Percentiles rank a stretch among this genome's conserved stretches.
Conservation (phyloP, 2,113 vertebrate genomes). For the Erinaceus europaeus region DNA sequence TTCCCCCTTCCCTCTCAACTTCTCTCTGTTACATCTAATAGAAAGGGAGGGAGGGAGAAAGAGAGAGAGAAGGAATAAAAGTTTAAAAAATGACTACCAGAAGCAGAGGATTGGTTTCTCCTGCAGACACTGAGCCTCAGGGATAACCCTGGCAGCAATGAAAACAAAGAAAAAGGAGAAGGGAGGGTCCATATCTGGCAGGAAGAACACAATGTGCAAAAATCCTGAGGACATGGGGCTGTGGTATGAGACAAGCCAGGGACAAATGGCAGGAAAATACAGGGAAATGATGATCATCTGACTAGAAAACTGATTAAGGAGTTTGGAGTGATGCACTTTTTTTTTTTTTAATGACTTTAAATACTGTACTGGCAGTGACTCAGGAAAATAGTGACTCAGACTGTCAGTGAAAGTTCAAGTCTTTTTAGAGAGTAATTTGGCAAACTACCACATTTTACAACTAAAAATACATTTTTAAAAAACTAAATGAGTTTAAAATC, state of each 20-base stretch:
- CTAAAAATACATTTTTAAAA: background rate
- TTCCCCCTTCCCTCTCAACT: too few species aligned
- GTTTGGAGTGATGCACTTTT: background rate
- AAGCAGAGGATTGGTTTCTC: too few species aligned
- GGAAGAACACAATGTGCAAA: background rate
- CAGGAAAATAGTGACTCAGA: background rate
- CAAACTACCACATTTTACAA: background rate
- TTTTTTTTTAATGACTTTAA: too few species aligned
- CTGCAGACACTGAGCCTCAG: too few species aligned
- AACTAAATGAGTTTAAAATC: background rate
- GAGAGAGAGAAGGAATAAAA: too few species aligned
- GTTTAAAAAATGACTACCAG: too few species aligned
- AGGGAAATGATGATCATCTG: background rate
- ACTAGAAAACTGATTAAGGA: background rate
- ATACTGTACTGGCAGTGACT: background rate
- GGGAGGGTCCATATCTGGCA: background rate
- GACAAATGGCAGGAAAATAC: background rate
- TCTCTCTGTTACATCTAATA: background rate
- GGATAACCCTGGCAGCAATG: too few species aligned
- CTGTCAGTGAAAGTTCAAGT: background rate
- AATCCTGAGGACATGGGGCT: background rate
- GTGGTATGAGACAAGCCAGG: accelerated
- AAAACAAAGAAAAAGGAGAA: background rate
- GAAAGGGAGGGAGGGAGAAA: too few species aligned
- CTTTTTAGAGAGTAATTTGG: background rate